phyloP scores from a whole-genome alignment of 2,113 vertebrate species.

The Gobius niger region DNA sequence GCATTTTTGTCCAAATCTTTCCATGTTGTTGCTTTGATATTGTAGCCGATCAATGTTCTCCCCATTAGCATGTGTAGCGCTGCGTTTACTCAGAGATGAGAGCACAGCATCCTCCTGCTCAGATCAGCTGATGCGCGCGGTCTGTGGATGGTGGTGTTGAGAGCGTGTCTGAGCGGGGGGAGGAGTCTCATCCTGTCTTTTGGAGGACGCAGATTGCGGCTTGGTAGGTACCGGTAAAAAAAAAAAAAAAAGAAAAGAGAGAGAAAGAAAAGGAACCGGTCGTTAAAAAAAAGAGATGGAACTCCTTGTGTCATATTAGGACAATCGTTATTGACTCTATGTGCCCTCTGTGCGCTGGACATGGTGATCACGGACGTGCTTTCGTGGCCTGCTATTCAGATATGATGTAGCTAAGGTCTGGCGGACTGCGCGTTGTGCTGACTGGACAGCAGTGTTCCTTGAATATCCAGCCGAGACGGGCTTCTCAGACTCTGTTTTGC shows the following conservation, averaged over 20 bases:
- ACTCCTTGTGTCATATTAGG: conserved; percentile 41
- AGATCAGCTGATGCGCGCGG: conserved; percentile 1
- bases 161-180: conserved; percentile 27
- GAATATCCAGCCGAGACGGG: conserved; percentile 27
- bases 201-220: conserved; percentile 46
- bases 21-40: background rate
- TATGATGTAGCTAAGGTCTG: conserved; percentile 42
- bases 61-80: background rate
- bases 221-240: conserved; percentile 43
- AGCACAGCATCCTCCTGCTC: background rate
- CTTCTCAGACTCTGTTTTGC: conserved; percentile 44
- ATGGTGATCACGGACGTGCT: conserved; percentile 30
- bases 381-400: conserved; percentile 42
- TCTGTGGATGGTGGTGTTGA: background rate
- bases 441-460: conserved; percentile 52
- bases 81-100: background rate
- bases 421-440: conserved; percentile 59
- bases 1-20: background rate
- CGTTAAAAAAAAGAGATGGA: conserved; percentile 12
- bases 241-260: background rate
- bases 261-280: conserved; percentile 3
- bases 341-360: conserved; percentile 10
- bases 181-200: conserved; percentile 40
- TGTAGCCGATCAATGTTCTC: background rate
- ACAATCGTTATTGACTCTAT: conserved; percentile 20